These are phyloP conservation scores for Bubo scandiacus DNA, from an alignment of 2,113 vertebrate genomes.

Conservation along the genomic window DNA sequence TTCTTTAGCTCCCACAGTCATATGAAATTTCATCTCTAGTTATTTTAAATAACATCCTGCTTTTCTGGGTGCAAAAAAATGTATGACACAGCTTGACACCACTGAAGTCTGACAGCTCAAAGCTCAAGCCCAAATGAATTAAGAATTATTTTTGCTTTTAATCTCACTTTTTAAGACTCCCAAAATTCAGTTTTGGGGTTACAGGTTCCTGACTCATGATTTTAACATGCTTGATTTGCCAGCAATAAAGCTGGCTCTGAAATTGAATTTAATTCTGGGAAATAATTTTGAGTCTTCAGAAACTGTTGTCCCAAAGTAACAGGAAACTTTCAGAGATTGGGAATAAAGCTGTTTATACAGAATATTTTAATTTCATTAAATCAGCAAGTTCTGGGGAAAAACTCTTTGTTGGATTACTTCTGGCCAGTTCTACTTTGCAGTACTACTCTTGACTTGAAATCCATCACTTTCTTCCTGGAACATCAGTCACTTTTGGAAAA, in stretches of 20 bases:
- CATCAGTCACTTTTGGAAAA: not conserved
- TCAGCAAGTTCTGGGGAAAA: not conserved
- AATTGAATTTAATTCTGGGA: not conserved
- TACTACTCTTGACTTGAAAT: not conserved
- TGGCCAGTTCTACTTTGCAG: not conserved
- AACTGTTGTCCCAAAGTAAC: not conserved
- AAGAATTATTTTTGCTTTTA: not conserved
- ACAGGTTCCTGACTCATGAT: not conserved
- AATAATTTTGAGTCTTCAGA: not conserved
- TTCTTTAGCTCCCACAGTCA: not conserved
- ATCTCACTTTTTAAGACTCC: not conserved
- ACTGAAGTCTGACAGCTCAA: not conserved
- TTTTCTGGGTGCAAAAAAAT: not conserved
- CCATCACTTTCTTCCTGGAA: not conserved
- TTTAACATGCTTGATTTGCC: not conserved
- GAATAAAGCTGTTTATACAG: not conserved
- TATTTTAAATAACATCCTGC: slow-evolving; percentile 9
- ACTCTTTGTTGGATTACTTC: not conserved
- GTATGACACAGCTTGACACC: not conserved
- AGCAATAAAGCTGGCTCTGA: not conserved
- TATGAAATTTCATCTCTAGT: not conserved
- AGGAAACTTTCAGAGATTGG: not conserved
- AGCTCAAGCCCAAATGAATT: not conserved
- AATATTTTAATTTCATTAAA: not conserved
- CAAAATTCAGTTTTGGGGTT: not conserved